Evolutionary conservation across 2,113 vertebrate genomes (phyloP).

Genomic region (Ursus arctos): DNA sequence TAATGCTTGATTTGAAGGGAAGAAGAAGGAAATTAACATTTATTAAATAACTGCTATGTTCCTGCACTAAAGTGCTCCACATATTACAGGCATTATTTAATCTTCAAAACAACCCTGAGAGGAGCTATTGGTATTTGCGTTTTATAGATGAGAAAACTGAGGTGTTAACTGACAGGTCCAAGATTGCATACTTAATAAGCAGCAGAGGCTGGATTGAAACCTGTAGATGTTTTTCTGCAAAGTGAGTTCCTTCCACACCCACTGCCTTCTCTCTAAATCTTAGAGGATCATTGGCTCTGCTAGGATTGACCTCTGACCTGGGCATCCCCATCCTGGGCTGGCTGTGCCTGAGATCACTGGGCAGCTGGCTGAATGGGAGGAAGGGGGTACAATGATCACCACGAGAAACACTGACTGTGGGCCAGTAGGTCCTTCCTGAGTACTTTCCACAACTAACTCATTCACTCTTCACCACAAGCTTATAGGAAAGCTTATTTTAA

Average conservation of each 20-base stretch:
- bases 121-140: constrained; percentile 70
- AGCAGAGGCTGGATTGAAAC: background rate
- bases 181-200: background rate
- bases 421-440: background rate
- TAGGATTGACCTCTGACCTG: background rate
- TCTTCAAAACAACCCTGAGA: constrained; percentile 75
- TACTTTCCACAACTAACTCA: background rate
- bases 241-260: background rate
- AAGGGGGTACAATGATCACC: no score
- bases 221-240: background rate
- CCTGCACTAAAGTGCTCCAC: constrained; percentile 45
- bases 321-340: background rate
- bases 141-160: constrained; percentile 53
- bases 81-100: constrained; percentile 75
- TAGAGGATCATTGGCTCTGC: background rate
- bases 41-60: constrained; percentile 79
- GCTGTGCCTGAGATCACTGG: background rate
- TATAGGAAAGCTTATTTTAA: background rate
- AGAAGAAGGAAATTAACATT: constrained; percentile 79
- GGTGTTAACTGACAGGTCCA: background rate
- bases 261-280: background rate
- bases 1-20: constrained; percentile 48
- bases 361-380: background rate
- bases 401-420: background rate
- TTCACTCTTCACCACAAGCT: background rate